phyloP scores from a whole-genome alignment of 2,113 vertebrate species.

The Protomyctophum bolini region DNA sequence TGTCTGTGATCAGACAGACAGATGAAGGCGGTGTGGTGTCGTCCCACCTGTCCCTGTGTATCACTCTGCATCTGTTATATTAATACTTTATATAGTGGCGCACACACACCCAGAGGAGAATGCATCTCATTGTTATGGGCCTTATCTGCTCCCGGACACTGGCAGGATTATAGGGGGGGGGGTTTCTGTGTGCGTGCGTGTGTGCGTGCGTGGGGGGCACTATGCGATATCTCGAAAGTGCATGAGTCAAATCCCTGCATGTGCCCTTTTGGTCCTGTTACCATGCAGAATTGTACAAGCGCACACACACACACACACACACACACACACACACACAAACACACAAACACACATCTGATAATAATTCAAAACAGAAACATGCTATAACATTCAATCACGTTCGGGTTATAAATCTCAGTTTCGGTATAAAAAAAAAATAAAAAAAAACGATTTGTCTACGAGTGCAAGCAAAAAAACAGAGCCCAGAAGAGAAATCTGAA shows the following conservation, averaged over 20 bases:
- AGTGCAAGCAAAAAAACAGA: neutral
- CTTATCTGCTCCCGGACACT: neutral
- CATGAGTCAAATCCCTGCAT: constrained; percentile 13
- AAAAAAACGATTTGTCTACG: constrained; percentile 24
- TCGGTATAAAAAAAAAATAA: constrained; percentile 17
- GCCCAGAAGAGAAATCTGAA: neutral
- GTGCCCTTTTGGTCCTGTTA: constrained; percentile 1
- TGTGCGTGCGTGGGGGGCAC: neutral
- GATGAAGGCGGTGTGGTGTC: too few relatives aligned
- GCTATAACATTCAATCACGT: constrained; percentile 1
- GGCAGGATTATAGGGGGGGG: neutral
- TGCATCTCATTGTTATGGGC: neutral
- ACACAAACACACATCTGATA: constrained; percentile 1
- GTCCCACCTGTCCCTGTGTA: too few relatives aligned
- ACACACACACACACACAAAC: neutral
- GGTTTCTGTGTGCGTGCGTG: neutral
- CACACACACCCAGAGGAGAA: too few relatives aligned
- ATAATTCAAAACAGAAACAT: constrained; percentile 2
- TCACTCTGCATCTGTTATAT: too few relatives aligned
- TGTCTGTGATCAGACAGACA: too few relatives aligned
- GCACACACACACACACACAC: neutral
- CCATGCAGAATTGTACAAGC: neutral
- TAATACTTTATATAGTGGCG: too few relatives aligned
- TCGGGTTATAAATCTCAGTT: constrained; percentile 12
- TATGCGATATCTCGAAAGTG: neutral